Evolutionary conservation across 2,797 vertebrate species (phyloP).

Genomic region (Poecilia gillii): DNA sequence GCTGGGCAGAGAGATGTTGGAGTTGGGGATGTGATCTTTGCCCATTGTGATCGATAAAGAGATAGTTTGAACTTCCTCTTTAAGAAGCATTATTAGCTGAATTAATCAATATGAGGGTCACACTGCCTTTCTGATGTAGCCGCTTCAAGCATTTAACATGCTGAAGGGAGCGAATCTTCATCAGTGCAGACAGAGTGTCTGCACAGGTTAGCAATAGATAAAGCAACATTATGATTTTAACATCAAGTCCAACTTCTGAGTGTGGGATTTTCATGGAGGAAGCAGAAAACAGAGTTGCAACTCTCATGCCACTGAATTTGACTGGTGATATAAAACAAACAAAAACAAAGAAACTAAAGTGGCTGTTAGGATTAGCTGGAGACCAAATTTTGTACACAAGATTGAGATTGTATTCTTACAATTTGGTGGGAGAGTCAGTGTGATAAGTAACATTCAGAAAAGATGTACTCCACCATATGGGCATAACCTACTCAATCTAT

Average conservation of each 20-base stretch:
- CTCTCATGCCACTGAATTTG: neutral
- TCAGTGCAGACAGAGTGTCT: neutral
- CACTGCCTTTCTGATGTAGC: neutral
- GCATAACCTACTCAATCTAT: constrained; percentile 1
- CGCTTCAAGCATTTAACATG: neutral
- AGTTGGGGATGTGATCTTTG: neutral
- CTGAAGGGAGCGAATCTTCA: too few species aligned
- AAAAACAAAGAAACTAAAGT: neutral
- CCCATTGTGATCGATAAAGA: neutral
- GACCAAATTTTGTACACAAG: neutral
- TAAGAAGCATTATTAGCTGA: neutral
- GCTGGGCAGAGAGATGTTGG: neutral
- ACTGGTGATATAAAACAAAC: neutral
- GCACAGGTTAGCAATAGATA: neutral
- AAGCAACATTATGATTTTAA: neutral
- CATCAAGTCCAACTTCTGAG: neutral
- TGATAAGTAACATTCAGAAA: neutral
- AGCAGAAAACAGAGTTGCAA: neutral
- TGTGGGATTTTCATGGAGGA: neutral
- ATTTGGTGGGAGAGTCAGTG: neutral
- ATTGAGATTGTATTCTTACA: neutral
- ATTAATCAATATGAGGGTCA: neutral
- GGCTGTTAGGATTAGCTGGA: neutral
- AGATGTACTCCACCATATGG: neutral
- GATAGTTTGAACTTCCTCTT: neutral